Base-by-base conservation (phyloP, 1,140 invertebrate species). In the Drosophila pseudoananassae region DNA sequence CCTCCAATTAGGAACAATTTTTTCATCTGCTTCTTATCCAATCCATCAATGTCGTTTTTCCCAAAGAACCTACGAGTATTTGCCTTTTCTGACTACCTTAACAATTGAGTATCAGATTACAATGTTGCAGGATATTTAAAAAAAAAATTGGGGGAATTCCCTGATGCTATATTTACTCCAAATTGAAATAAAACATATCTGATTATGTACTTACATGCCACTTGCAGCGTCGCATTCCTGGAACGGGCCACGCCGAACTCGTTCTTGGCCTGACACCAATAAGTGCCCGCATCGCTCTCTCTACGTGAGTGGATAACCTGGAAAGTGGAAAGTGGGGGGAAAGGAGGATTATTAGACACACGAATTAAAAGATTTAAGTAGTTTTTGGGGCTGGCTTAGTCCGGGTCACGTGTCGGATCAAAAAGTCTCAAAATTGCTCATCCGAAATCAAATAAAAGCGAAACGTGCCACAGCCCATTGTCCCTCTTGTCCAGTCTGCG, bases 191-290 rank as follows among this genome's bases (percentile, higher is more conserved):
- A 25, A 31, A 14, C 17, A n/a, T 0, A 33, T 33, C 14, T 65
- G 31, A 14, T 38, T 66, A 33, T 23, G 17, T 78, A 91, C 91
- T 94, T 93, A 97, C 97, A 95, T 92, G 97, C 97, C 55, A 98
- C 96, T 91, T 96, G 95, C 25, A 98, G 92, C 1, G 96, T 96
- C 36, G 97, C 97, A 92, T 98, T 98, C 64, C 95, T 92, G 90
- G 96, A 97, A 75, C 95, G 93, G 6, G 95, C 96, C 53, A 94
- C 95, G 20, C 96, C 96, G 71, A 96, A 95, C 40, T 94, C 93
- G 92, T 98, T 98, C 17, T 94, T 94, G 1, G 97, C 97, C 88
- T 97, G 96, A 92, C 97, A 98, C 95, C 96, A 97, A 92, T 98
- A 98, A 1, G 95, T 94, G 36, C 96, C 96, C 47, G 94, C 95